These are phyloP conservation scores for Bovichtus diacanthus DNA, from an alignment of 2,797 vertebrate genomes.

Conservation along the genomic window DNA sequence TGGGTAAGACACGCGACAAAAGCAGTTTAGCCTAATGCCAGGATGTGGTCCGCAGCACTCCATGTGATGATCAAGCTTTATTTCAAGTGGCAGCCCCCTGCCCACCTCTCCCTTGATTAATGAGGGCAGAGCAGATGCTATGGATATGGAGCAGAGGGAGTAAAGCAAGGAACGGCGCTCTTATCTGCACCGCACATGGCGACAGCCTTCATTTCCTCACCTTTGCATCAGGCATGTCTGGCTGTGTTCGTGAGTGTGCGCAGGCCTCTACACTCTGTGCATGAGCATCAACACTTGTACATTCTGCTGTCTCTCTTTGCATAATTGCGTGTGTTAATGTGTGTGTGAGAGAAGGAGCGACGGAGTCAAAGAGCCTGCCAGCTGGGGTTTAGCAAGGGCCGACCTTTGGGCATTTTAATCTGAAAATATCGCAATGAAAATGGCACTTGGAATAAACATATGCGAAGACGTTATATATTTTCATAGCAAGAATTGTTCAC, in stretches of 20 bases:
- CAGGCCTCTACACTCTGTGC: not conserved
- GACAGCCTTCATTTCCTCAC: constrained; percentile 61
- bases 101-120: constrained; percentile 76
- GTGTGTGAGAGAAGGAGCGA: not conserved
- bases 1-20: constrained; percentile 47
- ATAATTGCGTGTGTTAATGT: not conserved
- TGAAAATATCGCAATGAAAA: constrained; percentile 6
- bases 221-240: constrained; percentile 68
- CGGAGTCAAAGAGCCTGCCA: not conserved
- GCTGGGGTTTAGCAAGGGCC: not conserved
- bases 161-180: constrained; percentile 34
- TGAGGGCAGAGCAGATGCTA: constrained; percentile 78
- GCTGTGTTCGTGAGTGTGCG: constrained; percentile 25
- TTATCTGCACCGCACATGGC: constrained; percentile 46
- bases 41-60: constrained; percentile 55
- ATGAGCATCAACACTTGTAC: not conserved
- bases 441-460: not conserved
- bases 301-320: constrained; percentile 9
- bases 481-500: not conserved
- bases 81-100: constrained; percentile 72
- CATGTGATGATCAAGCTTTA: constrained; percentile 62
- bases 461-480: not conserved
- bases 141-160: constrained; percentile 50
- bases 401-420: not conserved
- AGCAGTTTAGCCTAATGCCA: constrained; percentile 49